Percentiles rank a stretch among this genome's conserved stretches.
Evolutionary conservation across 2,113 vertebrate species (phyloP).

Genomic region (Eulemur macaco): DNA sequence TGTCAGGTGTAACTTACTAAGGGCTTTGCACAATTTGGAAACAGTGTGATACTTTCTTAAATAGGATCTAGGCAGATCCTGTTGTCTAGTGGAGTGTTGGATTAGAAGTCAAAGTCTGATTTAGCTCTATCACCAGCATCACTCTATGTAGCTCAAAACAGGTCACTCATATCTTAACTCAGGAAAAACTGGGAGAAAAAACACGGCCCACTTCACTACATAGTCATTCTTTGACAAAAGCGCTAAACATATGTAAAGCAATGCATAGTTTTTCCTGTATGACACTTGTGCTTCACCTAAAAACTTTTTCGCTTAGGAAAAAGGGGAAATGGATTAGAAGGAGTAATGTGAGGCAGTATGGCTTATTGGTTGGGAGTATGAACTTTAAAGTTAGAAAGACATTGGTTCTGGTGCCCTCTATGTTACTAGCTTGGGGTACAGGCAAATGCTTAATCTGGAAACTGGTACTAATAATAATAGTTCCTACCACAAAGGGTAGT

Average conservation of each 20-base stretch:
- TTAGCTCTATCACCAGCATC: background rate
- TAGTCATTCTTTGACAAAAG: background rate
- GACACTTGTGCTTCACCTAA: background rate
- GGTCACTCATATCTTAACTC: background rate
- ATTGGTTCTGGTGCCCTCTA: background rate
- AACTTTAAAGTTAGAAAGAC: background rate
- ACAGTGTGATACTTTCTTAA: background rate
- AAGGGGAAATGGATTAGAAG: fast-evolving
- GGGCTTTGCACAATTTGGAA: background rate
- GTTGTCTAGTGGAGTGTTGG: background rate
- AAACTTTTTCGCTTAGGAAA: background rate
- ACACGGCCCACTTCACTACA: background rate
- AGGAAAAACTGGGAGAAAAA: background rate
- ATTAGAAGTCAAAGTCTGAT: background rate
- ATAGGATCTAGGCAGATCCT: background rate
- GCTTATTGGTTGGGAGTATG: background rate
- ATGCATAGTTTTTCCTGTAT: background rate
- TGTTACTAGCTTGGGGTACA: background rate
- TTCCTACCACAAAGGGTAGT: background rate
- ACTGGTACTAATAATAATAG: background rate
- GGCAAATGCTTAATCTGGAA: background rate
- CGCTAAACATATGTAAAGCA: background rate
- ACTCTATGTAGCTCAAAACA: background rate
- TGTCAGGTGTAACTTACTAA: background rate
- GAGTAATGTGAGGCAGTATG: background rate